These are phyloP conservation scores for Nannobrachium achirus DNA, from an alignment of 2,113 vertebrate genomes.

Conservation along the genomic window DNA sequence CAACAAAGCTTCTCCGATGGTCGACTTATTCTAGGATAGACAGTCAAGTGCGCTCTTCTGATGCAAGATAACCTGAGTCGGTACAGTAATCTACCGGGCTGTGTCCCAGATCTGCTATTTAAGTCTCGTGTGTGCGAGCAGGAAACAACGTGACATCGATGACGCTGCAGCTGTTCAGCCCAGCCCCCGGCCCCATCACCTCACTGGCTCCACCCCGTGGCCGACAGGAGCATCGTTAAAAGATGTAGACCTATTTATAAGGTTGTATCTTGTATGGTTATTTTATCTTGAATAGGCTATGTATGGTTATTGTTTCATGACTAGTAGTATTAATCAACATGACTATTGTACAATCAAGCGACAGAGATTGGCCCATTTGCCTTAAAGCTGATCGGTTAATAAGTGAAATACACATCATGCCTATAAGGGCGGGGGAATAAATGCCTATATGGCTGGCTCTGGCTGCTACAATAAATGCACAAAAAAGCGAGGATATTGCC, in stretches of 20 bases:
- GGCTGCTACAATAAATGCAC: not conserved
- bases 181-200: not conserved
- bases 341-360: too few relatives aligned
- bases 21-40: not conserved
- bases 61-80: slow-evolving; percentile 6
- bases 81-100: slow-evolving; percentile 51
- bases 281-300: not conserved
- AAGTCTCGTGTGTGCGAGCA: slow-evolving; percentile 40
- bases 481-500: not conserved
- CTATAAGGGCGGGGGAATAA: not conserved
- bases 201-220: slow-evolving; percentile 20
- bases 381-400: not conserved
- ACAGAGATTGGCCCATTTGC: too few relatives aligned
- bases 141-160: slow-evolving; percentile 59
- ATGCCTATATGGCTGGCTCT: too few relatives aligned
- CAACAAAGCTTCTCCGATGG: too few relatives aligned
- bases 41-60: not conserved
- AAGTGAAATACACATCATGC: not conserved
- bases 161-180: slow-evolving; percentile 34
- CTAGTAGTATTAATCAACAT: too few relatives aligned
- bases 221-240: not conserved
- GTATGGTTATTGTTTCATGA: not conserved
- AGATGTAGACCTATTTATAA: not conserved
- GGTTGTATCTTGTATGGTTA: not conserved
- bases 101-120: slow-evolving; percentile 60